Conservation (phyloP, 2,888 invertebrate genomes). For the Resseliella maxima region DNA sequence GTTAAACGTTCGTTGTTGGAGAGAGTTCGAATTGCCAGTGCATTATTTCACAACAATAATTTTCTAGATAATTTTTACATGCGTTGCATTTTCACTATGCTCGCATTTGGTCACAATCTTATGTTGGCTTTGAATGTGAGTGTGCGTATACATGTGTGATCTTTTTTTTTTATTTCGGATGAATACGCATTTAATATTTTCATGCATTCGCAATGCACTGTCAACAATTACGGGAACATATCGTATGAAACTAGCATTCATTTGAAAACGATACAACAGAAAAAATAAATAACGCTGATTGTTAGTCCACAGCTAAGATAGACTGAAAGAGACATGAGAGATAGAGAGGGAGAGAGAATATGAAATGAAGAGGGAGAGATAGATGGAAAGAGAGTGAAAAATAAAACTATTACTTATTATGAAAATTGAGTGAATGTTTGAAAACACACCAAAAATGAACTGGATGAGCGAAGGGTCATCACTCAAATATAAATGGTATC, state of each 20-base stretch:
- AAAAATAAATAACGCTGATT: background rate
- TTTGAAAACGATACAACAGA: background rate
- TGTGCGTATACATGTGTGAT: background rate
- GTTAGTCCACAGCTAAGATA: too few species aligned
- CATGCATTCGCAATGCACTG: background rate
- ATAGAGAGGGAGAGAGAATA: too few species aligned
- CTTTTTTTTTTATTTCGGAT: background rate
- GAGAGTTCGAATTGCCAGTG: background rate
- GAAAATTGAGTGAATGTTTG: too few species aligned
- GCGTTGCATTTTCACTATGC: background rate
- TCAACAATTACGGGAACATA: conserved; percentile 17
- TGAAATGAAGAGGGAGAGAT: too few species aligned
- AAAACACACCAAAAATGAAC: too few species aligned
- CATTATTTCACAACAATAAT: conserved; percentile 6
- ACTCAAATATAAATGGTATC: too few species aligned
- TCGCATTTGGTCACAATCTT: background rate
- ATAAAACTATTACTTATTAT: too few species aligned
- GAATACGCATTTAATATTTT: background rate
- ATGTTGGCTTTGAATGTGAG: background rate
- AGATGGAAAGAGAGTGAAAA: too few species aligned
- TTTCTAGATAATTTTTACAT: background rate
- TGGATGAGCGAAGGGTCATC: too few species aligned
- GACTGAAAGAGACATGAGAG: too few species aligned
- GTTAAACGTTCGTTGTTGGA: background rate
- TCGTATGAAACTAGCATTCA: background rate